Conservation (phyloP, 2,113 vertebrate genomes). For the Nyctereutes procyonoides region DNA sequence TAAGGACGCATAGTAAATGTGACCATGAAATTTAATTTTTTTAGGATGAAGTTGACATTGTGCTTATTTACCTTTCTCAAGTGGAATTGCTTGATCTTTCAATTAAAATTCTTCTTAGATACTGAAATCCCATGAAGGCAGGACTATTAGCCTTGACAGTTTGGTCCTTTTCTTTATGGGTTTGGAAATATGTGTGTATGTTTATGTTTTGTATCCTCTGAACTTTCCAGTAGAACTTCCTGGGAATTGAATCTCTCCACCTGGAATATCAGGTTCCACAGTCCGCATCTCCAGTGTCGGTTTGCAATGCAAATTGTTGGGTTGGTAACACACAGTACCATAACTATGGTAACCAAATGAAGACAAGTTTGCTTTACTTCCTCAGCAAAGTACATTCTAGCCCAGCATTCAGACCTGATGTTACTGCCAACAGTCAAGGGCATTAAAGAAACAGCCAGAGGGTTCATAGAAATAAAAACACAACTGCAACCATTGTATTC, state of each 20-base stretch:
- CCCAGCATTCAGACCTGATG: constrained; percentile 48
- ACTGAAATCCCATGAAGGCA: neutral
- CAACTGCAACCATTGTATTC: neutral
- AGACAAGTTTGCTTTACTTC: constrained; percentile 86
- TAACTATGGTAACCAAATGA: constrained; percentile 88
- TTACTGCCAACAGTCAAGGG: constrained; percentile 71
- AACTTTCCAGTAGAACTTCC: constrained; percentile 69
- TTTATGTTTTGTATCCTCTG: constrained; percentile 52
- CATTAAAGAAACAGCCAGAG: constrained; percentile 74
- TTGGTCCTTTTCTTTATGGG: neutral
- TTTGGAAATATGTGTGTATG: neutral
- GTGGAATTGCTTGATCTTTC: constrained; percentile 21
- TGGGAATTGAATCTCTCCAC: constrained; percentile 67
- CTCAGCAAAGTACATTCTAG: constrained; percentile 78
- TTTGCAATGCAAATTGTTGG: constrained; percentile 89
- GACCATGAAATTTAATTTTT: neutral
- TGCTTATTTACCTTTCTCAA: neutral
- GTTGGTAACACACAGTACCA: constrained; percentile 79
- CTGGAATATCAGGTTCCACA: constrained; percentile 79
- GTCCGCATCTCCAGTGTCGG: constrained; percentile 80
- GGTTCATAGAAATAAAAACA: constrained; percentile 66
- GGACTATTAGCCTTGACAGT: neutral
- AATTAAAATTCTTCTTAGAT: neutral
- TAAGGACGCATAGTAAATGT: neutral
- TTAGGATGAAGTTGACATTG: neutral